Evolutionary conservation across 2,113 vertebrate species (phyloP).

Genomic region (Pedetes capensis): DNA sequence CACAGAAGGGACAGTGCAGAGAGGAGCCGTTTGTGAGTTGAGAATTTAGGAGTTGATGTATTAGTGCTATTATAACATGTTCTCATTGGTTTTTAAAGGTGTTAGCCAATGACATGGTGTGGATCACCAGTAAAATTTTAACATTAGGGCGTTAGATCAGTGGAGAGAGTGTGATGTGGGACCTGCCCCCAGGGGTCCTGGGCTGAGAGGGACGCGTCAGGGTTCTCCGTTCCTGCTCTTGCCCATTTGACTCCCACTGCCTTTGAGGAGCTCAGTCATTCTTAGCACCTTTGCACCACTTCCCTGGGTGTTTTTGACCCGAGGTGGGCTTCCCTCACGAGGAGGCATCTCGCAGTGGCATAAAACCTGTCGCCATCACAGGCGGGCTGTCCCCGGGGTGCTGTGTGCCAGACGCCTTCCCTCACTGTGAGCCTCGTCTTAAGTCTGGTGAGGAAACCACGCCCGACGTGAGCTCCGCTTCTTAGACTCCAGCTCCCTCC

Average conservation of each 20-base stretch:
- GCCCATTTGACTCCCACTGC: background rate
- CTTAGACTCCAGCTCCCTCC: background rate
- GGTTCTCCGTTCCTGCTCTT: too few species aligned
- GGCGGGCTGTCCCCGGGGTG: too few species aligned
- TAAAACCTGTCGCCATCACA: background rate
- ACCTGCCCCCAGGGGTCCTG: background rate
- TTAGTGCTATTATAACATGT: background rate
- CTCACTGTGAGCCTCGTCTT: too few species aligned
- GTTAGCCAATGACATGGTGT: background rate
- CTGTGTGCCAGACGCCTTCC: too few species aligned
- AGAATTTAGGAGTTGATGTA: background rate
- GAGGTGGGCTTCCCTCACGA: background rate
- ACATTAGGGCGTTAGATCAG: too few species aligned
- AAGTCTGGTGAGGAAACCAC: background rate
- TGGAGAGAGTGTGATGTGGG: fast-evolving
- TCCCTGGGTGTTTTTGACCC: background rate
- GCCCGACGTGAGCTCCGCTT: background rate
- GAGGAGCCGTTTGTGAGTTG: background rate
- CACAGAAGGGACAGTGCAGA: background rate
- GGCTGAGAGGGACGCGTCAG: background rate
- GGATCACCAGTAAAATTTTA: background rate
- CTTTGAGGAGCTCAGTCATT: background rate
- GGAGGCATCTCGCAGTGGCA: background rate
- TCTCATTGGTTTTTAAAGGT: background rate
- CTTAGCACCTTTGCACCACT: background rate